Percentiles rank a stretch among this genome's conserved stretches.
These are phyloP conservation scores for Spongilla lacustris DNA, from an alignment of 37 sponge, comb jelly and placozoan species.

Conservation along the genomic window DNA sequence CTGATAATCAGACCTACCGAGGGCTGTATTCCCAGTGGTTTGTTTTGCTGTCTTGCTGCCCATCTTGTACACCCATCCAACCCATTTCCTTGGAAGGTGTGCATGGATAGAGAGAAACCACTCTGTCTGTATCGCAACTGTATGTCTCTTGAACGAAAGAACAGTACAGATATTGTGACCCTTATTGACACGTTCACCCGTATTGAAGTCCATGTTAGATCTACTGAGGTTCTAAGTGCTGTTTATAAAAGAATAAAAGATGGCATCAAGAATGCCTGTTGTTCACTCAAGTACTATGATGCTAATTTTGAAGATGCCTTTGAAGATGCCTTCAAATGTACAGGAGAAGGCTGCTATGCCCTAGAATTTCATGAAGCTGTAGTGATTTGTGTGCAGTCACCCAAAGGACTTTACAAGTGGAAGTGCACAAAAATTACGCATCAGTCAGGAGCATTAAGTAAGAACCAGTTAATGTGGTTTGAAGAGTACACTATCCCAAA, in stretches of 20 bases:
- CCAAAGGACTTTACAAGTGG: too few relatives aligned
- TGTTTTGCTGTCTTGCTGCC: background rate
- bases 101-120: background rate
- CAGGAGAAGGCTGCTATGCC: background rate
- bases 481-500: too few relatives aligned
- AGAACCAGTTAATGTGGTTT: too few relatives aligned
- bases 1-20: background rate
- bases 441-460: too few relatives aligned
- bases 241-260: background rate
- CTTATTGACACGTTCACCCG: background rate
- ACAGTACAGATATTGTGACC: background rate
- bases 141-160: background rate
- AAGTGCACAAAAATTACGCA: too few relatives aligned
- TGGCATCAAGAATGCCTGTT: background rate
- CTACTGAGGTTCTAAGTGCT: background rate
- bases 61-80: background rate
- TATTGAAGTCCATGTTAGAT: background rate
- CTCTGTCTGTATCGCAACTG: background rate
- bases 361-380: too few relatives aligned
- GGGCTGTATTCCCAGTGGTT: background rate
- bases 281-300: background rate
- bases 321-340: background rate
- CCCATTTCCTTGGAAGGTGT: background rate
- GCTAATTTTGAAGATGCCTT: background rate
- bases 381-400: too few relatives aligned